Conservation (phyloP, 1,140 invertebrate genomes). For the Oppia nitens region DNA sequence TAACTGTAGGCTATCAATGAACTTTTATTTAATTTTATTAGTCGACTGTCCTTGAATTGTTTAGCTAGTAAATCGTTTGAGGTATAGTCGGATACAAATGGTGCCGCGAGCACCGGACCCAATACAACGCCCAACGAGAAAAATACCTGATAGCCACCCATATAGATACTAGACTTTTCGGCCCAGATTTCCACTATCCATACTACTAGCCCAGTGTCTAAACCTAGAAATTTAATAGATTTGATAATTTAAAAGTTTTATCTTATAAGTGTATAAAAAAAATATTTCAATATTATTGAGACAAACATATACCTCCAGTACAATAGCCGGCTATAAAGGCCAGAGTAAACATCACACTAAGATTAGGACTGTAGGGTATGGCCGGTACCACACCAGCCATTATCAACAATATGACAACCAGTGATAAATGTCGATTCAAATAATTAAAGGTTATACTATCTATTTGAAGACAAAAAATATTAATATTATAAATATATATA, state of each 20-base stretch:
- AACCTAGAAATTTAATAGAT: not conserved
- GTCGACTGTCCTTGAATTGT: too few species aligned
- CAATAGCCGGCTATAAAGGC: not conserved
- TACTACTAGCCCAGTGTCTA: not conserved
- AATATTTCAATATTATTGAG: not conserved
- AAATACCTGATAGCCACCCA: not conserved
- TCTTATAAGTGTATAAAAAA: not conserved
- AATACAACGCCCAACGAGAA: not conserved
- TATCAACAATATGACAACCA: not conserved
- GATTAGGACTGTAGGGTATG: not conserved
- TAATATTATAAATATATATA: not conserved
- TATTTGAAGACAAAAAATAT: not conserved
- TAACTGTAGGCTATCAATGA: too few species aligned
- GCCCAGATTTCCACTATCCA: slow-evolving; percentile 11
- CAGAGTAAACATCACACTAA: not conserved
- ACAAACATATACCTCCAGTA: not conserved
- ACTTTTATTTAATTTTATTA: too few species aligned
- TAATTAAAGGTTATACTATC: not conserved
- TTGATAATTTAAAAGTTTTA: not conserved
- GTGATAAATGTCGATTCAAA: slow-evolving; percentile 1
- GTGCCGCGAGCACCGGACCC: not conserved
- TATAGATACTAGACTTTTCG: not conserved
- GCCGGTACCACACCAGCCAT: not conserved
- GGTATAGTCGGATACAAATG: not conserved
- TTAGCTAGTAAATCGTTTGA: too few species aligned